Evolutionary conservation across 2,113 vertebrate species (phyloP), one percentile per base, ranked within the genome.

Genomic region (Pterocles burchelli): DNA sequence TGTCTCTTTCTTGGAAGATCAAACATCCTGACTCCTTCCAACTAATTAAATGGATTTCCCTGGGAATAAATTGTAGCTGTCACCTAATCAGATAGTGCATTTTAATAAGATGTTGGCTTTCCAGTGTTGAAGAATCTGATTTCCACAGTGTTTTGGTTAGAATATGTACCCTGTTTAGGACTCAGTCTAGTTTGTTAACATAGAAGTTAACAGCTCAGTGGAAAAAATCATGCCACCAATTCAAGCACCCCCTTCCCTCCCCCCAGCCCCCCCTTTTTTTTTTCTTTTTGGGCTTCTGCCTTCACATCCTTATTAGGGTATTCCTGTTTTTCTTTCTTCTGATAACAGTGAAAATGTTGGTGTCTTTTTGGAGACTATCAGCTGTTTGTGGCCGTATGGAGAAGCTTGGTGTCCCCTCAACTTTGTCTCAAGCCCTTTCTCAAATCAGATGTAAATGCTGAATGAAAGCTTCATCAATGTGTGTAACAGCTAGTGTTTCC

Each of bases 31-130:
- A 88, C 31, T 85, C 66, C 58, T 94, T 94, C 61, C 71, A 94
- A 79, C 57, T 85, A 85, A 91, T 94, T 89, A 94, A 96, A 89
- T 52, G 14, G 45, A 85, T 82, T 95, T 89, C 34, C 52, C 16
- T 38, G 88, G 81, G 87, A 95, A 91, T 81, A 89, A 85, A 49
- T 63, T 62, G 73, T 71, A 75, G 57, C 57, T 93, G 81, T 54
- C 92, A 95, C 75, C 67, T 93, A 90, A 89, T 88, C 90, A 93
- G 77, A 75, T 49, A 24, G 36, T 33, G 33, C 51, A 85, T 65
- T 94, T 93, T 91, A 93, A 78, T 74, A 85, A 45, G 51, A 84
- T 17, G 19, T 38, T 88, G 48, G 45, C 31, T 91, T 88, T 75
- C 57, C 41, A 67, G 73, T 43, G 46, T n/a, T 89, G 52, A 80